A percentile compares a stretch with the other conserved stretches of the same genome.
phyloP scores from a whole-genome alignment of 2,888 invertebrate genomes.

The Hermaeophaga mercurialis region DNA sequence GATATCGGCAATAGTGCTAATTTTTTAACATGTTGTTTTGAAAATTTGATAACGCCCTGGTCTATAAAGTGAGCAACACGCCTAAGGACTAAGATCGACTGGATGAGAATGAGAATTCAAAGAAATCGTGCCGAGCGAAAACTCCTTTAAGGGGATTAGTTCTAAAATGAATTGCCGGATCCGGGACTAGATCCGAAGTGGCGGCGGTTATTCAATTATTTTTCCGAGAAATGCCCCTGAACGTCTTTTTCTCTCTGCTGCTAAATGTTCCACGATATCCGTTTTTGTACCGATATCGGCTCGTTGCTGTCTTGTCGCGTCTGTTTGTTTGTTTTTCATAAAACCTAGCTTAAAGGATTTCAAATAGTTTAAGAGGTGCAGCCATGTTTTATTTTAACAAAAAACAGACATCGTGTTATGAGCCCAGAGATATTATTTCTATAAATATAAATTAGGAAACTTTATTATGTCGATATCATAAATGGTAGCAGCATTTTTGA shows the following conservation, averaged over 20 bases:
- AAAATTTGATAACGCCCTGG: too few species aligned
- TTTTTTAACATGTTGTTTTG: too few species aligned
- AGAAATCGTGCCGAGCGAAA: conserved; percentile 3
- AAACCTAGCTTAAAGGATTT: neutral
- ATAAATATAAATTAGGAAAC: too few species aligned
- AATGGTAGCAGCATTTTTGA: too few species aligned
- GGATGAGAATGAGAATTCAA: conserved; percentile 9
- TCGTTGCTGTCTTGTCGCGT: neutral
- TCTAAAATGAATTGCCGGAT: conserved; percentile 18
- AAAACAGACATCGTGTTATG: neutral
- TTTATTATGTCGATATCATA: too few species aligned
- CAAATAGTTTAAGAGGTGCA: neutral
- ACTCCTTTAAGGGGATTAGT: conserved; percentile 17
- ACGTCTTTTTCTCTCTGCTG: conserved; percentile 1
- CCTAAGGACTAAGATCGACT: neutral
- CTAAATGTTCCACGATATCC: conserved; percentile 9
- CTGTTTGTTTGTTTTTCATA: conserved; percentile 3
- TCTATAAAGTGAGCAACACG: neutral
- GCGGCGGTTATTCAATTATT: conserved; percentile 21
- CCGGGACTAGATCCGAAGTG: conserved; percentile 9
- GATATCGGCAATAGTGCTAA: too few species aligned
- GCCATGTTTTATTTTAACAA: neutral
- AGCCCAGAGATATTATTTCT: too few species aligned
- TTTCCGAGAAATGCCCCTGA: conserved; percentile 17
- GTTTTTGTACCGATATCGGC: neutral